Evolutionary conservation across 2,797 vertebrate genomes (phyloP), one percentile per base, ranked within the genome.

Genomic region (Ctenochaetus hawaiiensis): DNA sequence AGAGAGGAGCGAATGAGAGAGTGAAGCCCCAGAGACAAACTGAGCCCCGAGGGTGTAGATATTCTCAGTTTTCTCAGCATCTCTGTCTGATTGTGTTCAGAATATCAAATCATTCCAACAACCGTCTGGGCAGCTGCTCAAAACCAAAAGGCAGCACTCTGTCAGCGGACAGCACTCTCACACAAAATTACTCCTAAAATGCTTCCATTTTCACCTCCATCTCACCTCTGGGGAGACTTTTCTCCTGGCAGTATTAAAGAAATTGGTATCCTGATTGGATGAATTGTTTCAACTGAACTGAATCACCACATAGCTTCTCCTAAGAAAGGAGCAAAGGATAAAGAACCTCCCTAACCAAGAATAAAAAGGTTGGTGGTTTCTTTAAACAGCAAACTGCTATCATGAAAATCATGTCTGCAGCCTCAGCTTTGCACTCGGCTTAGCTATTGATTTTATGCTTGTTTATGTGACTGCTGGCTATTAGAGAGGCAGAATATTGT

Each of bases 371-470:
- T 22, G 14, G n/a, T 48, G 72, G 8, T 78, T 79, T 72, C 72
- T 58, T 51, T 18, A 54, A 71, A 73, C 6, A 23, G 62, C 20
- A 30, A 63, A n/a, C 57, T 26, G 22, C 62, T 49, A 58, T 61
- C 67, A 62, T 81, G 67, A 80, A 87, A 85, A 90, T 82, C 71
- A 72, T 53, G 67, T 76, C 71, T 34, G 59, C 63, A 77, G 57
- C 65, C 72, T 72, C 62, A 52, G 77, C 63, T 44, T 65, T 74
- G 61, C 78, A 57, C 78, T 87, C 41, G 64, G 76, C 87, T 82
- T 71, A 12, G 60, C 66, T 78, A 94, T 94, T 83, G 91, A 93
- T 93, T 93, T 88, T 81, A 65, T 81, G 77, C 86, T 92, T 88
- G 85, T 92, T 90, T 88, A 78, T 86, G 67, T 90, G 87, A 86